Evolutionary conservation across 53 echinoderm and acorn worm species (phyloP).

Genomic region (Apostichopus leukothele): DNA sequence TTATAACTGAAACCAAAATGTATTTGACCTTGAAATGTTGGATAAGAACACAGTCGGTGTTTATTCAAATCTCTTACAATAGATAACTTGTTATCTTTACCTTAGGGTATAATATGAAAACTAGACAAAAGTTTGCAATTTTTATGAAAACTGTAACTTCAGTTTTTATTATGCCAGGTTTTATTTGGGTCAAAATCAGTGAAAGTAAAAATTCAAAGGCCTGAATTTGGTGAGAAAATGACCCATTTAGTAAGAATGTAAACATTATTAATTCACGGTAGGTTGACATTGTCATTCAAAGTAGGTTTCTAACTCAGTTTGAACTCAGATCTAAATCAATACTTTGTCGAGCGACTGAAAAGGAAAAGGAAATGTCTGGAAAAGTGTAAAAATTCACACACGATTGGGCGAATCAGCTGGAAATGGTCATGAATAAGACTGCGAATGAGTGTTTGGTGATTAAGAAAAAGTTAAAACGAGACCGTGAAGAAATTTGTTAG

Average conservation of each 20-base stretch:
- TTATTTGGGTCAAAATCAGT: not conserved
- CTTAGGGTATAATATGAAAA: not conserved
- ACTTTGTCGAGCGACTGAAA: not conserved
- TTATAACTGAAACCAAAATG: not conserved
- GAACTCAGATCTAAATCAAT: not conserved
- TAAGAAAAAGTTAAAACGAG: too few species aligned
- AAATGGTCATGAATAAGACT: too few species aligned
- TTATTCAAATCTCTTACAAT: not conserved
- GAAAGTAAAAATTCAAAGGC: not conserved
- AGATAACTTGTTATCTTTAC: not conserved
- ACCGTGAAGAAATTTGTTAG: too few species aligned
- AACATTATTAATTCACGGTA: not conserved
- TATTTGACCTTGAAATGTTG: not conserved
- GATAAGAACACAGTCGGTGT: not conserved
- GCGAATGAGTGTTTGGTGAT: too few species aligned
- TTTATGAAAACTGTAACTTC: not conserved
- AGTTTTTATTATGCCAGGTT: not conserved
- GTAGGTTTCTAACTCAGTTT: not conserved
- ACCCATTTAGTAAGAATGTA: not conserved
- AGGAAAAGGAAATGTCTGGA: not conserved
- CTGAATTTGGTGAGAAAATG: not conserved
- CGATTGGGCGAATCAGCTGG: not conserved
- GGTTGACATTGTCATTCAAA: not conserved
- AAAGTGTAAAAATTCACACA: slow-evolving; percentile 6
- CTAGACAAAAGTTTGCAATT: not conserved